A percentile compares a stretch with the other conserved stretches of the same genome.
Evolutionary conservation across 2,888 invertebrate genomes (phyloP).

Genomic region (Nomada flava): DNA sequence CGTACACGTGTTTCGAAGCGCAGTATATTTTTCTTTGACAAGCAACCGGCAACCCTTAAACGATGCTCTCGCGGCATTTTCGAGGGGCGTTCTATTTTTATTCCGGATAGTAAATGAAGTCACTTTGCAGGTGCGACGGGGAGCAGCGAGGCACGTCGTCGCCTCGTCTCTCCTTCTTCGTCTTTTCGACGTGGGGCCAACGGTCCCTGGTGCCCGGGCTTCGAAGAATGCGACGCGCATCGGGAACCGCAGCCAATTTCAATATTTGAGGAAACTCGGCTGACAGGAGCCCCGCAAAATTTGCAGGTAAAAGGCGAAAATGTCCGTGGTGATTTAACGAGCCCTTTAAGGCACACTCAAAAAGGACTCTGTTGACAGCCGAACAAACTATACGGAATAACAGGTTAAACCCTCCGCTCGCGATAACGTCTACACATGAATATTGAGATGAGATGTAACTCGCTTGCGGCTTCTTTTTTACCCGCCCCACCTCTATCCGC

Average conservation of each 20-base stretch:
- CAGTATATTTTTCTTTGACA: conserved; percentile 41
- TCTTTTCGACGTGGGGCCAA: conserved; percentile 46
- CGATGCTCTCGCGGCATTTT: conserved; percentile 14
- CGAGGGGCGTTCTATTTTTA: conserved; percentile 31
- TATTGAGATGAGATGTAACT: conserved; percentile 30
- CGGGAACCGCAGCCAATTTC: conserved; percentile 75
- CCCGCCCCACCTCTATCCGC: neutral
- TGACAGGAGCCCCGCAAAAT: conserved; percentile 71
- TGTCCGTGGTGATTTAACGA: conserved; percentile 69
- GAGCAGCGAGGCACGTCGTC: conserved; percentile 35
- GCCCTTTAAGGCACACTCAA: conserved; percentile 56
- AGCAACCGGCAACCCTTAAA: conserved; percentile 21
- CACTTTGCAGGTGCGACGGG: conserved; percentile 42
- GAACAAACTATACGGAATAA: conserved; percentile 47
- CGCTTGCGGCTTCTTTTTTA: conserved; percentile 9
- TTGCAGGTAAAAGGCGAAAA: conserved; percentile 72
- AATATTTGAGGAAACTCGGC: conserved; percentile 79
- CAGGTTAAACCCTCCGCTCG: conserved; percentile 24
- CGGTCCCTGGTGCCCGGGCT: conserved; percentile 28
- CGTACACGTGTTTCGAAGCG: conserved; percentile 15
- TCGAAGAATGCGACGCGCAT: conserved; percentile 74
- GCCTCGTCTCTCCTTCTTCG: conserved; percentile 31
- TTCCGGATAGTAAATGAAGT: conserved; percentile 41
- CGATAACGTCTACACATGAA: conserved; percentile 35
- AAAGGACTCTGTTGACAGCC: conserved; percentile 50